Evolutionary conservation across 2,797 vertebrate genomes (phyloP), one percentile per base, ranked within the genome.

Genomic region (Trachurus trachurus): DNA sequence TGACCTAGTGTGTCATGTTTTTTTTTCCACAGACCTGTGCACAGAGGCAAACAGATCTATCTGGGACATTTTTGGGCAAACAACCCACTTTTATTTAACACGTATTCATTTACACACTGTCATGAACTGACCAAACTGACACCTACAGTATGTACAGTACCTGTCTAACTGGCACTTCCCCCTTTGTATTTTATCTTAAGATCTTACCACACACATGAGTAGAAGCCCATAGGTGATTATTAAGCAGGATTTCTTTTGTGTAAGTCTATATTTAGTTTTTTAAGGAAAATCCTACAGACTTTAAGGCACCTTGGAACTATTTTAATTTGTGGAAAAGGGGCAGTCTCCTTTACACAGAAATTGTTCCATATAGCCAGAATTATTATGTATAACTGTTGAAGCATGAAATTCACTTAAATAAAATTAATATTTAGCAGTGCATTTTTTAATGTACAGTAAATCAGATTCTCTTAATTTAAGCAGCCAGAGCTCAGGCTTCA

Each of bases 21-120:
- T 56, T 56, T 26, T 54, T 56, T 56, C n/a, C 39, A 66, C 49
- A 31, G 31, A 64, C 5, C 42, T 16, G 5, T 57, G 11, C 34
- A 71, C 6, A n/a, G 19, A 52, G 16, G 49, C 21, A 61, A 37
- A 16, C 39, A 31, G 47, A 73, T 67, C 49, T 45, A 53, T 66
- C 26, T 12, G 34, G 22, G n/a, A 66, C 39, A 50, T 54, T 21
- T 22, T 15, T 9, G 1, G 6, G 22, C 42, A 29, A 47, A 4
- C 6, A 17, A 5, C 29, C 22, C 4, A 17, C 5, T 39, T 7
- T 31, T 26, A 26, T 26, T 26, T 26, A 26, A 26, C 26, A 26
- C 26, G 3, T 26, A 26, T 26, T 26, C 3, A 26, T 26, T 1
- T 37, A 37, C 34, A 37, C 7, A 37, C 34, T 8, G 34, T 64